phyloP scores from a whole-genome alignment of 1,140 invertebrate genomes.

The Cyrtorhinus lividipennis region DNA sequence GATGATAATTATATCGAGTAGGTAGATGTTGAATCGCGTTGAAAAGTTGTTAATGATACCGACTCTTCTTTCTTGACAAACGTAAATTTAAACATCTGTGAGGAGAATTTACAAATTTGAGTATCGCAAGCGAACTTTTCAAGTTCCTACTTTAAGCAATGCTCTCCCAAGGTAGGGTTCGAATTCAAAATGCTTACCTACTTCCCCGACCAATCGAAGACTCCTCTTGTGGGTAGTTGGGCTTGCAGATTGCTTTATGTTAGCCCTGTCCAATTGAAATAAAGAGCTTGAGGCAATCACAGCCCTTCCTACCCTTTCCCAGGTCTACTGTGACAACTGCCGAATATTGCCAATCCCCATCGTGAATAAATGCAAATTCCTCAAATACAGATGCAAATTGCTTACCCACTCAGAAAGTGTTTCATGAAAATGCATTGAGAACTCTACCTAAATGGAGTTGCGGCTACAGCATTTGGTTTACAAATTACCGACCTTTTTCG shows the following conservation, averaged over 20 bases:
- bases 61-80: too few relatives aligned
- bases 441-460: conserved; percentile 21
- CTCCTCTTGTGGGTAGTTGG: background rate
- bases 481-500: conserved; percentile 22
- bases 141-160: too few relatives aligned
- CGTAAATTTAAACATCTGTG: too few relatives aligned
- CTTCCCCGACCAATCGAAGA: too few relatives aligned
- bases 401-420: conserved; percentile 23
- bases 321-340: conserved; percentile 18
- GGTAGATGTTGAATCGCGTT: too few relatives aligned
- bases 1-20: too few relatives aligned
- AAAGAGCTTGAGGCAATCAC: conserved; percentile 18
- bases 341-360: conserved; percentile 21
- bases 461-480: conserved; percentile 22
- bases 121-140: too few relatives aligned
- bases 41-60: too few relatives aligned
- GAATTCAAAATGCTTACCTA: too few relatives aligned
- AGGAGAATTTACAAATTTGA: too few relatives aligned
- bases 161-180: too few relatives aligned
- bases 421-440: conserved; percentile 24
- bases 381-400: conserved; percentile 24
- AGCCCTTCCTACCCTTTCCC: background rate
- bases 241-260: conserved; percentile 18
- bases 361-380: conserved; percentile 22
- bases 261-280: conserved; percentile 15